These are phyloP conservation scores for Ctenodactylus gundi DNA, from an alignment of 2,113 vertebrate species.

Conservation along the genomic window DNA sequence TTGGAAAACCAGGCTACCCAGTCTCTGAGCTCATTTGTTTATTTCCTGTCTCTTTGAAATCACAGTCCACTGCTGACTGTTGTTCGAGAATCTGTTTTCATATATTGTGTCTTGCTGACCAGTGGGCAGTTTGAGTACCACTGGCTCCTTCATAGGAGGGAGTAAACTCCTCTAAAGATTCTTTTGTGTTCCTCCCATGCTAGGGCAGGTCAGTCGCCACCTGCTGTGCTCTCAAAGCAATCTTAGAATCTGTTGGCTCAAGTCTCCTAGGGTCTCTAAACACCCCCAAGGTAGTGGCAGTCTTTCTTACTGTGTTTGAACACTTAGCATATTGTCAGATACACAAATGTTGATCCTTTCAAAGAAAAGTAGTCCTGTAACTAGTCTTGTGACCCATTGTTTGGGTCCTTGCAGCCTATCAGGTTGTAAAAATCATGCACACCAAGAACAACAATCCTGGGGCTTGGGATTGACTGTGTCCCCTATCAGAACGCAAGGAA, in stretches of 20 bases:
- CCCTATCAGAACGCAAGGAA: accelerated
- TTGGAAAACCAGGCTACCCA: background rate
- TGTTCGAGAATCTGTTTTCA: background rate
- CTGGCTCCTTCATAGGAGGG: background rate
- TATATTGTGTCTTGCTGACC: background rate
- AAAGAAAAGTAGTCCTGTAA: background rate
- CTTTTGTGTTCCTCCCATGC: background rate
- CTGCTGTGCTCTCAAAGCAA: background rate
- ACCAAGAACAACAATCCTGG: too few species aligned
- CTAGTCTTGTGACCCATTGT: background rate
- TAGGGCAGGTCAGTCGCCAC: too few species aligned
- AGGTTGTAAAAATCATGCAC: background rate
- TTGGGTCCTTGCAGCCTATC: background rate
- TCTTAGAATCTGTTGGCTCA: background rate
- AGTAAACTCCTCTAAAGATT: background rate
- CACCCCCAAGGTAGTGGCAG: background rate
- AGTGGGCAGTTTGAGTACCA: background rate
- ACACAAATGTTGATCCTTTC: background rate
- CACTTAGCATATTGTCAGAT: background rate
- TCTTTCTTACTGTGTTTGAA: background rate
- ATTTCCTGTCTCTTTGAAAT: background rate
- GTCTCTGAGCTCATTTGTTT: background rate
- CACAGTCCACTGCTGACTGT: background rate
- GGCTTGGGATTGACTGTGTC: accelerated
- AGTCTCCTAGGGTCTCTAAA: background rate